Evolutionary conservation across 2,797 vertebrate genomes (phyloP), one percentile per base, ranked within the genome.

Genomic region (Coilia nasus): DNA sequence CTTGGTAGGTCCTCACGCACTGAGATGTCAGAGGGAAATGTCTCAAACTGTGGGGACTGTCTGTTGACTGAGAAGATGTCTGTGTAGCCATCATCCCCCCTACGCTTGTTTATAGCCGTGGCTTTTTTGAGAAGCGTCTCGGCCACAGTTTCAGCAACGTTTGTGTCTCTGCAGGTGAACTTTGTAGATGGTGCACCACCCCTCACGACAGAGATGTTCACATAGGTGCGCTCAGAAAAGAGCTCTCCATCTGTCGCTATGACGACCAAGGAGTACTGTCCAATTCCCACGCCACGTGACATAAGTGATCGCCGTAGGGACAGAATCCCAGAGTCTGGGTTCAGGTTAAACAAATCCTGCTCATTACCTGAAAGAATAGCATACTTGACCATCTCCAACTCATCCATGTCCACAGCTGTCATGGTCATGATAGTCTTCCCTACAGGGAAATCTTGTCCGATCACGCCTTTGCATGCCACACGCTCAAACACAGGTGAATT

Each of bases 391-490:
- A 97, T 92, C 87, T 96, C 97, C 0, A 99, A 94, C 82, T 99
- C 98, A 87, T 99, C 98, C 10, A 98, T 96, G 91, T 99, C 98
- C 78, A 99, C 96, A 15, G 98, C 98, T 71, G 98, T 99, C 83
- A 99, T 92, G 0, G 97, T 98, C 7, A 98, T 95, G 86, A 99
- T 96, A 47, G 96, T 96, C 85, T 98, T 95, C 35, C 96, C 96
- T 60, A 97, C 90, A 15, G 96, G 95, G 82, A 99, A 97, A 88
- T 99, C 97, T 19, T 96, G 95, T 71, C 96, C 96, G 83, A 99
- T 95, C 62, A 96, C 95, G 46, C 98, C 98, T 89, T 96, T 96
- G 92, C 98, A 99, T 54, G 97, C 96, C 56, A 99, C 92, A 89
- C 94, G 98, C 93, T 99, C 98, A 94, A 99, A 99, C 57, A 98